These are phyloP conservation scores for Oedothorax gibbosus DNA, from an alignment of 1,140 invertebrate genomes.

Conservation along the genomic window DNA sequence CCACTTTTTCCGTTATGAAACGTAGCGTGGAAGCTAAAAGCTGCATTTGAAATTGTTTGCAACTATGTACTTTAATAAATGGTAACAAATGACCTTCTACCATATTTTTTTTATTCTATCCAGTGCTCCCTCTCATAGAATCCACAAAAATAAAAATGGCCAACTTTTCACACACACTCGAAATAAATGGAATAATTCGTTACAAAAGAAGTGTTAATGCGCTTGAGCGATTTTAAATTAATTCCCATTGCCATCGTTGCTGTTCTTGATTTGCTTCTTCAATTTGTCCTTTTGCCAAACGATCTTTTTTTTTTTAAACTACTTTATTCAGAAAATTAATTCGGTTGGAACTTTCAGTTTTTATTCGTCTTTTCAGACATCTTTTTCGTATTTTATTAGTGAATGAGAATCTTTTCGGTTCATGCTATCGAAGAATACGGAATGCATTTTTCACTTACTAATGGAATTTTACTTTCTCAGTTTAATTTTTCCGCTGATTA, in stretches of 20 bases:
- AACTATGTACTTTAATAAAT: constrained; percentile 34
- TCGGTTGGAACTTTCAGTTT: constrained; percentile 14
- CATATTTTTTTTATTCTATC: not conserved
- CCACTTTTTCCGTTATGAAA: not conserved
- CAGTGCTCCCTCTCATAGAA: not conserved
- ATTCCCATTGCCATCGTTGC: constrained; percentile 34
- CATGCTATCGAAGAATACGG: not conserved
- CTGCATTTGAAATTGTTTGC: constrained; percentile 15
- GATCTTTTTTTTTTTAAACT: constrained; percentile 18
- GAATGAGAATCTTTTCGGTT: constrained; percentile 15
- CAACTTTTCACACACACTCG: not conserved
- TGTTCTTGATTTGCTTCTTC: constrained; percentile 36
- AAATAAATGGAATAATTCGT: constrained; percentile 32
- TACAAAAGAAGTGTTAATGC: not conserved
- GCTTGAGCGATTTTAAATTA: constrained; percentile 40
- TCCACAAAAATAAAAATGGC: constrained; percentile 8
- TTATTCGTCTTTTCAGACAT: not conserved
- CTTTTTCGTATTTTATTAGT: constrained; percentile 9
- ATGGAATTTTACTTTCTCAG: constrained; percentile 16
- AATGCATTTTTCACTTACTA: constrained; percentile 10
- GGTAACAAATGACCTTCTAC: constrained; percentile 9
- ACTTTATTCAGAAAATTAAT: constrained; percentile 26
- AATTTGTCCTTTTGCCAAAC: constrained; percentile 16
- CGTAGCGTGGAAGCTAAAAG: constrained; percentile 3
- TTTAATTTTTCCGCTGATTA: constrained; percentile 1